Conservation (phyloP, 2,113 vertebrate species). For the Asarcornis scutulata region DNA sequence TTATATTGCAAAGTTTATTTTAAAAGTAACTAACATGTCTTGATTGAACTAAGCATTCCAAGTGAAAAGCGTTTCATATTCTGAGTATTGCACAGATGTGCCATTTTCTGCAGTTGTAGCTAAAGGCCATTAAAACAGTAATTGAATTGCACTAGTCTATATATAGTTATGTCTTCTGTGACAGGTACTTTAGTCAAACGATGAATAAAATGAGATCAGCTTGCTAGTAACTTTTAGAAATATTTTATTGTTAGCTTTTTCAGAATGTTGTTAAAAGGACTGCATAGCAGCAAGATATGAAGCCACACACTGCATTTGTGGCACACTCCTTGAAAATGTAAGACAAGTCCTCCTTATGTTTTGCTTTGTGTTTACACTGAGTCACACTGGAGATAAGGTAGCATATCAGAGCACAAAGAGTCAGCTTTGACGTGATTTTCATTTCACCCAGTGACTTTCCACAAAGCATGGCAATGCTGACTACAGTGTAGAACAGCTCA, state of each 20-base stretch:
- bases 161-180: not conserved
- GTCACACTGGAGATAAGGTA: not conserved
- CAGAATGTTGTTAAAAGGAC: not conserved
- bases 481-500: not conserved
- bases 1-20: not conserved
- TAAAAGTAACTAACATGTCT: not conserved
- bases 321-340: not conserved
- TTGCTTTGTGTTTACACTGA: not conserved
- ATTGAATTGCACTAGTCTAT: not conserved
- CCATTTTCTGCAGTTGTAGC: not conserved
- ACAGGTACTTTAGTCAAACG: not conserved
- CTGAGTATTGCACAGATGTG: not conserved
- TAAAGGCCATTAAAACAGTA: not conserved
- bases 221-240: not conserved
- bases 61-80: not conserved
- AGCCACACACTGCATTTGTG: not conserved
- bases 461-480: not conserved
- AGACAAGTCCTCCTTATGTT: not conserved
- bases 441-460: not conserved
- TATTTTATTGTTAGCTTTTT: not conserved
- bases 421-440: not conserved
- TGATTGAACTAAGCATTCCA: not conserved
- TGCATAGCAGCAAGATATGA: not conserved
- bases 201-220: not conserved
- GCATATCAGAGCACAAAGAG: not conserved